Evolutionary conservation across 2,113 vertebrate species (phyloP), one percentile per base, ranked within the genome.

Genomic region (Bubalus kerabau): DNA sequence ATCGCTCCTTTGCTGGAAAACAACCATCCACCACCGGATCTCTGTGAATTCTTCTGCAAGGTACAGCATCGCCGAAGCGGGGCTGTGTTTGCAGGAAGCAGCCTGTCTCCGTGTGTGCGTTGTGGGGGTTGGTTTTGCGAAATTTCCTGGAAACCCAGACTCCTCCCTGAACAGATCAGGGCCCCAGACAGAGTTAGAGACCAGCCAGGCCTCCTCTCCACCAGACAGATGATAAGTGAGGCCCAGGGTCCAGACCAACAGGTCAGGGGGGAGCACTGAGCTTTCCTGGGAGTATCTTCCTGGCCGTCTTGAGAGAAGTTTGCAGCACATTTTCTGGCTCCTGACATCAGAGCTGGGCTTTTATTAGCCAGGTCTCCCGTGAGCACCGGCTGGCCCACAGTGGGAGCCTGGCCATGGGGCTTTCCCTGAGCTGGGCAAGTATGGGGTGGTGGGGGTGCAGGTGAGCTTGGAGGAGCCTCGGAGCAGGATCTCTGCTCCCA

Each of bases 21-120:
- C 99, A 99, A 99, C 98, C 99, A 99, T 90, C 99, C 99, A 80
- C 99, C 99, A 28, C 99, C 99, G 89, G 99, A 99, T 98, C 99
- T 99, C 98, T 99, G 99, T 98, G 99, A 99, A 99, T 99, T 99
- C 99, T 99, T 99, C 98, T 99, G 99, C 99, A 99, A 99, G 99
- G 99, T 99, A 99, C 87, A 52, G 54, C 26, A 12, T 83, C 60
- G 87, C 90, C 52, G 26, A 48, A 52, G 83, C 26, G 23, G 94
- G 36, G 0, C 26, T n/a, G 10, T 5, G 57, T 4, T 46, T 4
- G 16, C 0, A 26, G 36, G 78, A 5, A 4, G 91, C 26, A 9
- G 4, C 26, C 24, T 81, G 43, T 74, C 64, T 48, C n/a, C 1
- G 1, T 12, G 26, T n/a, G 12, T 54, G 15, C 5, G 0, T 3